Base-by-base conservation (phyloP, 2,113 vertebrate genomes). In the Labrus mixtus region DNA sequence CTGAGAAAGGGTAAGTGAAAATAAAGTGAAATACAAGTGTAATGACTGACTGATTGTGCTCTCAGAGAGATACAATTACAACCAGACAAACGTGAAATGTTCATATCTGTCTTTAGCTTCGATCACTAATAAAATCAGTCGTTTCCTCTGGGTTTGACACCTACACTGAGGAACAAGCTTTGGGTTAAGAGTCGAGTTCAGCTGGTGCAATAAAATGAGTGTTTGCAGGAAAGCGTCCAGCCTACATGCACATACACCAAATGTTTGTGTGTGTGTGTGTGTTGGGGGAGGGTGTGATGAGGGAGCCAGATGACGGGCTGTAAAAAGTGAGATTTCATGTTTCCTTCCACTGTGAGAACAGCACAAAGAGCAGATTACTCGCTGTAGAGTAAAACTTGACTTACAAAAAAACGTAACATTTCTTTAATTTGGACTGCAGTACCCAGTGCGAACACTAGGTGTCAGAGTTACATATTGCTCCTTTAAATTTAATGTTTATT, bases 1-100 rank as follows among this genome's bases (percentile, higher is more conserved):
- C 84, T 97, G 89, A 95, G 94, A 83, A 97, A 96, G 96, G 88
- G 97, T 98, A 93, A 96, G 96, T 91, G 54, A 54, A 20, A 65
- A 54, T 10, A 4, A 51, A n/a, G 0, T 19, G 10, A 6, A 19
- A 19, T 60, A 3, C 43, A 12, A 54, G 43, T 56, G 13, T 64
- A 54, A 55, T 46, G 20, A 25, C 22, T 15, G 74, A 25, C 71
- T n/a, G n/a, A n/a, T 75, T 37, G 29, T 62, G 23, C 20, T 33
- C 9, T 8, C 0, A 17, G 45, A 33, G n/a, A 16, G 2, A 6
- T 20, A 11, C 11, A 50, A 61, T 39, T 22, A 46, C n/a, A 55
- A n/a, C 5, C 22, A 71, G 3, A 74, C 0, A 39, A 36, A 69
- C n/a, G 20, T n/a, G 0, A 11, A 22, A 13, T 33, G 15, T 36